Conservation (phyloP, 2,797 vertebrate genomes). For the Pelobates cultripes region DNA sequence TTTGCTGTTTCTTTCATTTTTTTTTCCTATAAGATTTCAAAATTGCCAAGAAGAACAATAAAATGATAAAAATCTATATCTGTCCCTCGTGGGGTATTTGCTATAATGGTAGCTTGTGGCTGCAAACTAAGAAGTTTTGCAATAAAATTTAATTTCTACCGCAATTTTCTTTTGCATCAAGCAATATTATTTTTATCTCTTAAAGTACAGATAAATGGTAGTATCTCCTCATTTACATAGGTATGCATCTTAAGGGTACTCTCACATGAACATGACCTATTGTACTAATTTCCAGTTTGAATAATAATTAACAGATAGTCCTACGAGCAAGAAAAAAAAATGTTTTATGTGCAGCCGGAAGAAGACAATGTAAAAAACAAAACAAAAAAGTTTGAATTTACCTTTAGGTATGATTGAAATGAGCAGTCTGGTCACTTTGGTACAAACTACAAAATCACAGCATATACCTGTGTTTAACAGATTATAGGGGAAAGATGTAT, state of each 20-base stretch:
- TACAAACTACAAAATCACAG: no score
- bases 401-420: no score
- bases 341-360: no score
- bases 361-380: no score
- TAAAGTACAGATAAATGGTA: not conserved
- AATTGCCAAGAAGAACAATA: slow-evolving; percentile 33
- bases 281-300: no score
- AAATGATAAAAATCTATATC: slow-evolving; percentile 35
- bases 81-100: slow-evolving; percentile 36
- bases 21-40: slow-evolving; percentile 20
- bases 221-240: not conserved
- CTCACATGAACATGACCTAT: not conserved
- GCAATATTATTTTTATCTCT: slow-evolving; percentile 14
- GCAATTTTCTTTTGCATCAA: slow-evolving; percentile 34
- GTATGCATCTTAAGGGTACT: slow-evolving; percentile 2
- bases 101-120: slow-evolving; percentile 39
- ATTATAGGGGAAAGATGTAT: no score
- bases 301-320: no score
- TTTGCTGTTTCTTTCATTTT: slow-evolving; percentile 18
- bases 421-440: no score
- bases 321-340: no score
- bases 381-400: no score
- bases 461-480: no score
- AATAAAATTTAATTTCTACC: slow-evolving; percentile 34
- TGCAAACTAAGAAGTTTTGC: slow-evolving; percentile 23